These are phyloP conservation scores for Pachydiplax longipennis DNA, from an alignment of 2,888 invertebrate species.

Conservation along the genomic window DNA sequence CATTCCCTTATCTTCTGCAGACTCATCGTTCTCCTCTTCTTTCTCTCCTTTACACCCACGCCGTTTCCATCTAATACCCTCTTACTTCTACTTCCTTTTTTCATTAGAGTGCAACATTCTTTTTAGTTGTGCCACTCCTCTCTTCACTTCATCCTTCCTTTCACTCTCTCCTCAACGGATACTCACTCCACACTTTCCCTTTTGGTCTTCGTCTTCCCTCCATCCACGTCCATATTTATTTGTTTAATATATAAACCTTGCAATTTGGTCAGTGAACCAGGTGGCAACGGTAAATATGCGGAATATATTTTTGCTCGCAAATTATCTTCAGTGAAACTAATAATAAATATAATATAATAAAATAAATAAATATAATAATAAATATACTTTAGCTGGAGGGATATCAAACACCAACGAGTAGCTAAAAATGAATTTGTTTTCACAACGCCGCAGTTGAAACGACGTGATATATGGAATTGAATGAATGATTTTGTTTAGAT, in stretches of 20 bases:
- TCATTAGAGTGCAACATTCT: neutral
- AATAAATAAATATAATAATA: no score
- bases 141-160: neutral
- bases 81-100: neutral
- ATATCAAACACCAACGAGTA: no score
- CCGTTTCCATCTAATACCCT: neutral
- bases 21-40: neutral
- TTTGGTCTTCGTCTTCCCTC: neutral
- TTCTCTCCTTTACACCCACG: neutral
- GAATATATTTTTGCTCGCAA: no score
- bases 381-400: no score
- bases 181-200: neutral
- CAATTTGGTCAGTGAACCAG: no score
- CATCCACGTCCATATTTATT: neutral
- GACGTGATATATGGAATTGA: no score
- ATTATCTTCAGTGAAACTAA: no score
- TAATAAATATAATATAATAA: no score
- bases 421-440: no score
- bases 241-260: neutral
- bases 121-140: neutral
- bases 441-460: no score
- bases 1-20: neutral
- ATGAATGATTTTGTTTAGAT: no score
- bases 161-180: neutral
- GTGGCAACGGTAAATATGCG: no score